Evolutionary conservation across 1,140 invertebrate species (phyloP).

Genomic region (Brachionus asplanchnoidis): DNA sequence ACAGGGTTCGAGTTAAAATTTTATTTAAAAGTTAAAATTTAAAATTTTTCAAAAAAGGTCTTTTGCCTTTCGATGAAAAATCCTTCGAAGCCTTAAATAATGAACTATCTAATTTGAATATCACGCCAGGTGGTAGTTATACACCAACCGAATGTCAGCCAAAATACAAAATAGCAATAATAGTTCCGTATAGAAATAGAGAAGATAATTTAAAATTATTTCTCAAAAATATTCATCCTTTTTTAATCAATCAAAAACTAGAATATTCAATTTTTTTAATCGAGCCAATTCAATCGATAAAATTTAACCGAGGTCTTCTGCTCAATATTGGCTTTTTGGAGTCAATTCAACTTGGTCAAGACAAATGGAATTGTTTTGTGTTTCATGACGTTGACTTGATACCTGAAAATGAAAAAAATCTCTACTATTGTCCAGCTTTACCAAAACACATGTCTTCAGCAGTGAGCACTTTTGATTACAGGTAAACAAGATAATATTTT

Average conservation of each 20-base stretch:
- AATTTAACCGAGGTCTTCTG: constrained; percentile 82
- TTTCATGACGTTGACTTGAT: constrained; percentile 89
- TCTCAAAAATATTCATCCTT: constrained; percentile 80
- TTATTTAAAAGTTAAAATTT: not conserved
- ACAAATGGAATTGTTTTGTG: constrained; percentile 67
- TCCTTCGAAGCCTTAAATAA: not conserved
- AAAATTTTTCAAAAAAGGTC: not conserved
- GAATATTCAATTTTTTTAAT: constrained; percentile 82
- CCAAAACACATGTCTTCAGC: constrained; percentile 65
- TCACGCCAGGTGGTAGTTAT: not conserved
- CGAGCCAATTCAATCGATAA: constrained; percentile 63
- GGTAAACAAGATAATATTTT: not conserved
- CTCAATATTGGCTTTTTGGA: constrained; percentile 73
- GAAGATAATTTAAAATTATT: constrained; percentile 71
- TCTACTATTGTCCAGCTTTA: constrained; percentile 80
- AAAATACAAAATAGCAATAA: constrained; percentile 63
- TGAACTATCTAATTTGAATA: not conserved
- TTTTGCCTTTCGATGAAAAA: not conserved
- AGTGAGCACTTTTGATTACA: not conserved
- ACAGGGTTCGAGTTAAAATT: not conserved
- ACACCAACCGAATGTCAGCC: not conserved
- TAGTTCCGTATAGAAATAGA: constrained; percentile 78
- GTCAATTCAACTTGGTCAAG: constrained; percentile 59
- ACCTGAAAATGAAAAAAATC: constrained; percentile 76
- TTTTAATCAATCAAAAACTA: constrained; percentile 74